Percentiles rank a stretch among this genome's conserved stretches.
These are phyloP conservation scores for Neofelis nebulosa DNA, from an alignment of 2,113 vertebrate species.

Conservation along the genomic window DNA sequence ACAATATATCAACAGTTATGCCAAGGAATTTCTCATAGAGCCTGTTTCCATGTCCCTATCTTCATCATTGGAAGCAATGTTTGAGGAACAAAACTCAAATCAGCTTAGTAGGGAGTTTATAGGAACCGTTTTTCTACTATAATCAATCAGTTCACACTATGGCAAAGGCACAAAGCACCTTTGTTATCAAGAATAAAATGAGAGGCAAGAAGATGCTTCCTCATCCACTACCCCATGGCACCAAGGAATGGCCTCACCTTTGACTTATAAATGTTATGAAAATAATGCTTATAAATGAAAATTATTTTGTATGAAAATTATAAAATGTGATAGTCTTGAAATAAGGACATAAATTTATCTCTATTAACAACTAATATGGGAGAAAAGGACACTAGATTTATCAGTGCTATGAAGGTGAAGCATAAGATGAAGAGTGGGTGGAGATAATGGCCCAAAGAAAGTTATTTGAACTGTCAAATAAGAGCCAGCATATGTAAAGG, in stretches of 20 bases:
- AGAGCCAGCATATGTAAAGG: background rate
- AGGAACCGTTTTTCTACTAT: background rate
- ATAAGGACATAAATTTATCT: background rate
- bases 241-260: background rate
- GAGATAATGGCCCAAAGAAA: background rate
- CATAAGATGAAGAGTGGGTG: background rate
- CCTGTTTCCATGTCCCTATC: background rate
- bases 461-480: background rate
- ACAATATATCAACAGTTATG: background rate
- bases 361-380: background rate
- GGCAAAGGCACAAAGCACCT: background rate
- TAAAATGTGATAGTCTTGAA: background rate
- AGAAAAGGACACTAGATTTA: background rate
- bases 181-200: constrained; percentile 28
- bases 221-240: background rate
- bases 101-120: background rate
- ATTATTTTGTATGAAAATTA: background rate
- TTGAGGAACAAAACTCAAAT: background rate
- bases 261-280: background rate
- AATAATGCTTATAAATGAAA: background rate
- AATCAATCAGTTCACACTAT: background rate
- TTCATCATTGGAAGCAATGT: background rate
- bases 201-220: background rate
- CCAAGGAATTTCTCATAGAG: background rate
- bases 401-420: background rate